Percentiles rank a stretch among this genome's conserved stretches.
phyloP scores from a whole-genome alignment of 2,888 invertebrate genomes.

The Eucera pruinosa region DNA sequence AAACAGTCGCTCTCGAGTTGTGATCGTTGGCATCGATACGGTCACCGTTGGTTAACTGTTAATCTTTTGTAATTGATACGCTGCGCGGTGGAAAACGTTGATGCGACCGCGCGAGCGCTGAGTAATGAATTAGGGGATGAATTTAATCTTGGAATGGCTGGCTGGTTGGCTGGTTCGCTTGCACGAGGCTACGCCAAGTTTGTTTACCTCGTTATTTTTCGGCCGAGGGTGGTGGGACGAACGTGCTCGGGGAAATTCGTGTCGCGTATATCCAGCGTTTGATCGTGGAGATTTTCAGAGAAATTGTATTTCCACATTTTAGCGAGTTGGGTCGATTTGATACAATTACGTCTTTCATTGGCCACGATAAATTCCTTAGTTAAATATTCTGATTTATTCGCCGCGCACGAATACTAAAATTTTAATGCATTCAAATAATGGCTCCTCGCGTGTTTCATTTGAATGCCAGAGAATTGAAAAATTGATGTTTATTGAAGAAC shows the following conservation, averaged over 20 bases:
- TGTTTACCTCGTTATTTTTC: slow-evolving; percentile 56
- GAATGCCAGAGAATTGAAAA: not conserved
- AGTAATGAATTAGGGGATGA: slow-evolving; percentile 55
- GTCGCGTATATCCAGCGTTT: not conserved
- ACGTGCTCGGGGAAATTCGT: slow-evolving; percentile 1
- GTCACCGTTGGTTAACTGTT: slow-evolving; percentile 28
- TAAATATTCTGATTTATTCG: slow-evolving; percentile 12
- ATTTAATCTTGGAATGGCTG: slow-evolving; percentile 56
- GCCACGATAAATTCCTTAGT: not conserved
- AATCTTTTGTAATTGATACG: slow-evolving; percentile 48
- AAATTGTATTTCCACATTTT: not conserved
- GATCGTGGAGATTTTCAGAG: slow-evolving; percentile 20
- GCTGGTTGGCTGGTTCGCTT: slow-evolving; percentile 1
- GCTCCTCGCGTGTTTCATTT: not conserved
- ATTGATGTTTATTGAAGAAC: slow-evolving; percentile 29
- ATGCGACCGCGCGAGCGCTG: slow-evolving; percentile 28
- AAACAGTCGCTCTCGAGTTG: slow-evolving; percentile 10
- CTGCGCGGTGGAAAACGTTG: slow-evolving; percentile 30
- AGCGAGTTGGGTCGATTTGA: not conserved
- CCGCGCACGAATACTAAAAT: not conserved
- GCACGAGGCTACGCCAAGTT: slow-evolving; percentile 23
- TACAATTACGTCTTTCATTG: slow-evolving; percentile 7
- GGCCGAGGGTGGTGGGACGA: not conserved
- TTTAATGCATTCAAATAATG: slow-evolving; percentile 5
- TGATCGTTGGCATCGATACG: slow-evolving; percentile 26